Conservation (phyloP, 2,113 vertebrate genomes). For the Daphoenositta chrysoptera region DNA sequence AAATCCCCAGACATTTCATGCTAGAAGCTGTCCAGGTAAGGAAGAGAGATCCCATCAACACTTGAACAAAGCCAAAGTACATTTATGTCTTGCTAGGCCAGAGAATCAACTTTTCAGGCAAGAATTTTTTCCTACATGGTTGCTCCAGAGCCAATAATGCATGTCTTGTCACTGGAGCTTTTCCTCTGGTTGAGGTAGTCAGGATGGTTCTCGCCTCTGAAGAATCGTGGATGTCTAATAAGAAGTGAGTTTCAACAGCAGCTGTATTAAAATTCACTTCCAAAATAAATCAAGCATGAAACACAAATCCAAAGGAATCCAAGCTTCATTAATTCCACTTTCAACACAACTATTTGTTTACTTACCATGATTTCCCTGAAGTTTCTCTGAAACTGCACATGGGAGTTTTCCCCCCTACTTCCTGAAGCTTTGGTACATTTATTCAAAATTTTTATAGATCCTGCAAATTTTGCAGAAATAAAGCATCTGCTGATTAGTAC, state of each 20-base stretch:
- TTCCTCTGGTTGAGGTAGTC: not conserved
- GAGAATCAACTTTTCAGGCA: not conserved
- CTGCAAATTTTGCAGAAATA: not conserved
- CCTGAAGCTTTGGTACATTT: not conserved
- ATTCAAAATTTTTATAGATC: not conserved
- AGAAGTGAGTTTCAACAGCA: not conserved
- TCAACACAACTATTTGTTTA: slow-evolving; percentile 5
- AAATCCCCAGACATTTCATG: not conserved
- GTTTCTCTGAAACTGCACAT: not conserved
- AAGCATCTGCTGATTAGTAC: not conserved
- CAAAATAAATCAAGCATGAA: slow-evolving; percentile 30
- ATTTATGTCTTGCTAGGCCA: not conserved
- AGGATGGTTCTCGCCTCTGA: not conserved
- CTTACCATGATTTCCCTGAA: not conserved
- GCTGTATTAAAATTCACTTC: slow-evolving; percentile 43
- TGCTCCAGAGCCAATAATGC: not conserved
- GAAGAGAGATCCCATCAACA: not conserved
- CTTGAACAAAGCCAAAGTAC: not conserved
- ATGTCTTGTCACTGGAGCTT: not conserved
- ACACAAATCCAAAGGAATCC: slow-evolving; percentile 31
- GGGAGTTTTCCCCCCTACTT: not conserved
- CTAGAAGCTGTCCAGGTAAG: not conserved
- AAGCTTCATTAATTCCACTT: slow-evolving; percentile 38
- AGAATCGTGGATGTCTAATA: not conserved
- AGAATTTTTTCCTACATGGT: not conserved